These are phyloP conservation scores for Centroberyx gerrardi DNA, from an alignment of 2,797 vertebrate species.

Conservation along the genomic window DNA sequence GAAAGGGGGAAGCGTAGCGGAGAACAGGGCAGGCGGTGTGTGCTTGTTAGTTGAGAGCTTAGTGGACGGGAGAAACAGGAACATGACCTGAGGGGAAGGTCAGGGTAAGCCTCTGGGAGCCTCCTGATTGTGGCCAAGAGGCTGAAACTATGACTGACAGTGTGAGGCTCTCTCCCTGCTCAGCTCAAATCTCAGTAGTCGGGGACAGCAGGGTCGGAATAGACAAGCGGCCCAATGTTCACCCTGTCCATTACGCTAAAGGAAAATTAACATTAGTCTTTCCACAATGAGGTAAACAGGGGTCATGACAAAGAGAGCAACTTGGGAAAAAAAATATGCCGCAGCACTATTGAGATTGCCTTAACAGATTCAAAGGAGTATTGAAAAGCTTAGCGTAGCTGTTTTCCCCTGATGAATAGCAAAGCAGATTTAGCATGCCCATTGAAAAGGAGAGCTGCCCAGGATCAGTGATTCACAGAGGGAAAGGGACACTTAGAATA, in stretches of 20 bases:
- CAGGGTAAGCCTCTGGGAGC: constrained; percentile 57
- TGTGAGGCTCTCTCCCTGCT: constrained; percentile 28
- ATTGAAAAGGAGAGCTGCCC: constrained; percentile 58
- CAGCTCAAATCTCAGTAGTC: constrained; percentile 3
- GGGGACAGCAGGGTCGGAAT: constrained; percentile 25
- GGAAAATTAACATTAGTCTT: constrained; percentile 50
- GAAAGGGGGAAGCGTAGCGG: constrained; percentile 48
- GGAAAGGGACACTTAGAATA: constrained; percentile 45
- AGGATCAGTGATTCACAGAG: constrained; percentile 65
- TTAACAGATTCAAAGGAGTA: constrained; percentile 68
- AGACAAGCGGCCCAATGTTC: constrained; percentile 13
- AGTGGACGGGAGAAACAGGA: constrained; percentile 47
- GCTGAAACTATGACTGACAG: constrained; percentile 48
- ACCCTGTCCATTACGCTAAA: constrained; percentile 31
- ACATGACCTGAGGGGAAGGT: constrained; percentile 71
- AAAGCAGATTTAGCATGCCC: constrained; percentile 67
- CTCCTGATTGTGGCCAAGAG: constrained; percentile 39
- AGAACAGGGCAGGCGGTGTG: constrained; percentile 28
- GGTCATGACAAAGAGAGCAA: constrained; percentile 56
- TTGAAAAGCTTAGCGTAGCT: constrained; percentile 71
- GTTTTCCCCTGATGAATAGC: constrained; percentile 74
- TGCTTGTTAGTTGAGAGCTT: constrained; percentile 65
- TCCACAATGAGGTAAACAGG: constrained; percentile 42
- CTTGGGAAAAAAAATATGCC: constrained; percentile 51
- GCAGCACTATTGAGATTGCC: constrained; percentile 72